These are phyloP conservation scores for Drosophila lacicola DNA, from an alignment of 2,888 invertebrate genomes.

Conservation along the genomic window DNA sequence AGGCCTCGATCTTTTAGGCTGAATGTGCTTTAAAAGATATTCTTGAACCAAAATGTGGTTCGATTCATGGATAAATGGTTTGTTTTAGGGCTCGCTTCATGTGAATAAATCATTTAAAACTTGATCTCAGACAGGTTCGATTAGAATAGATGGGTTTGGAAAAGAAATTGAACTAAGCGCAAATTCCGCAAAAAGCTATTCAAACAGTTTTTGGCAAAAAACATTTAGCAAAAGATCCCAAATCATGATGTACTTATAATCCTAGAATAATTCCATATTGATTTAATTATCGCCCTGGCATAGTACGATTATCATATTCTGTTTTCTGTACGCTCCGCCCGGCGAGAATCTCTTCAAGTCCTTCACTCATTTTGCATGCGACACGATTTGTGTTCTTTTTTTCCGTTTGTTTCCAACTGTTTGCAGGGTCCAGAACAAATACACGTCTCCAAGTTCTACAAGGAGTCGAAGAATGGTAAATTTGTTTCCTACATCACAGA, in stretches of 20 bases:
- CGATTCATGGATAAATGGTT: too few species aligned
- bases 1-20: too few species aligned
- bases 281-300: background rate
- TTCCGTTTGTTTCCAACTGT: slow-evolving; percentile 65
- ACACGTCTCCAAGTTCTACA: slow-evolving; percentile 95
- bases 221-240: background rate
- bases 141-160: too few species aligned
- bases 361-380: slow-evolving; percentile 69
- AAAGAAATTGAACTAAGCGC: too few species aligned
- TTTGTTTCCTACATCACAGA: slow-evolving; percentile 93
- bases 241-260: background rate
- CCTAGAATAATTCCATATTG: background rate
- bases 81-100: too few species aligned
- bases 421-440: slow-evolving; percentile 95
- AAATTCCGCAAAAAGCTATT: background rate
- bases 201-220: background rate
- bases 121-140: too few species aligned
- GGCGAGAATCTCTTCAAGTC: slow-evolving; percentile 36
- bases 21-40: too few species aligned
- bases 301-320: slow-evolving; percentile 1
- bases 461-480: slow-evolving; percentile 94
- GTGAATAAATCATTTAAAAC: too few species aligned
- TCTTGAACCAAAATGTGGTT: too few species aligned
- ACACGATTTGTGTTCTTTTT: slow-evolving; percentile 68
- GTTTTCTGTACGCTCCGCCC: slow-evolving; percentile 6